These are phyloP conservation scores for Camptogramma bilineatum DNA, from an alignment of 2,888 invertebrate genomes.

Conservation along the genomic window DNA sequence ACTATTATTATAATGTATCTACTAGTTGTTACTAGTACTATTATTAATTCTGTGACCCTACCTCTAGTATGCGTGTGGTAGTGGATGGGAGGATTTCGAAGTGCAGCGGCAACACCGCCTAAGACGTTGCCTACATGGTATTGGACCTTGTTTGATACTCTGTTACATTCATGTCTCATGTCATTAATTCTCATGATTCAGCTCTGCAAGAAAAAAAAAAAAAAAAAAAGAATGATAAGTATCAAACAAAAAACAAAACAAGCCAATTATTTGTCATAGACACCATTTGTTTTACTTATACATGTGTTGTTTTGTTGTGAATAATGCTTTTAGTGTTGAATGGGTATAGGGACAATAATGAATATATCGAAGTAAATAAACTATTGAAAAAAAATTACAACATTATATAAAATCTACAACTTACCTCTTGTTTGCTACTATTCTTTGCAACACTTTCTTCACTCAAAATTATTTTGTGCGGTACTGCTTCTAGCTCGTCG, in stretches of 20 bases:
- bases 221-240: not conserved
- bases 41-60: too few species aligned
- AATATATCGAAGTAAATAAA: not conserved
- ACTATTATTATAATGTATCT: too few species aligned
- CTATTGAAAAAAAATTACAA: not conserved
- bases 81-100: constrained; percentile 1
- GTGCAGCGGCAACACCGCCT: constrained; percentile 7
- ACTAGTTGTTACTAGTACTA: too few species aligned
- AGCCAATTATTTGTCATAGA: constrained; percentile 8
- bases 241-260: not conserved
- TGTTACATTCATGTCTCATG: constrained; percentile 12
- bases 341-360: too few species aligned
- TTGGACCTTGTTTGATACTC: constrained; percentile 10
- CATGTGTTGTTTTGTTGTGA: not conserved
- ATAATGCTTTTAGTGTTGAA: not conserved
- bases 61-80: constrained; percentile 11
- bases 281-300: not conserved
- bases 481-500: not conserved
- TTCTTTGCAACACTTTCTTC: not conserved
- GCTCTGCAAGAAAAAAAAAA: constrained; percentile 7
- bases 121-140: constrained; percentile 15
- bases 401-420: not conserved
- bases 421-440: constrained; percentile 7
- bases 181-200: constrained; percentile 10
- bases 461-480: not conserved